These are phyloP conservation scores for Echiichthys vipera DNA, from an alignment of 2,797 vertebrate genomes.

Conservation along the genomic window DNA sequence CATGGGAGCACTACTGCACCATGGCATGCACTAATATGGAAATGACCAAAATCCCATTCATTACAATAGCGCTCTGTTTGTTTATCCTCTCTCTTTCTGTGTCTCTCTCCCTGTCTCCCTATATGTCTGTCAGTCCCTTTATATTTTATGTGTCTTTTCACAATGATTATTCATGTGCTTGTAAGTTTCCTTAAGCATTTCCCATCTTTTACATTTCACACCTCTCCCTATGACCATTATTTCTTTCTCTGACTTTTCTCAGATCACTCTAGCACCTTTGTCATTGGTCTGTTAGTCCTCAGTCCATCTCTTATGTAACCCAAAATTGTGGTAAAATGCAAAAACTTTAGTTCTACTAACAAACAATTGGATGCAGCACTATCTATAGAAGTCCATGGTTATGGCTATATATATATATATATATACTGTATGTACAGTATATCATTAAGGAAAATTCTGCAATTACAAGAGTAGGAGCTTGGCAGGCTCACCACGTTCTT, in stretches of 20 bases:
- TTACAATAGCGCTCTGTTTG: constrained; percentile 37
- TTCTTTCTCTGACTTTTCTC: constrained; percentile 23
- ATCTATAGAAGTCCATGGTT: neutral
- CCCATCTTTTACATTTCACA: constrained; percentile 22
- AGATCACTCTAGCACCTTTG: constrained; percentile 6
- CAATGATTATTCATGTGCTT: constrained; percentile 18
- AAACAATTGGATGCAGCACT: constrained; percentile 4
- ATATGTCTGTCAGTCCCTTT: neutral
- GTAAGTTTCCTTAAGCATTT: constrained; percentile 9
- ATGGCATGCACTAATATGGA: constrained; percentile 64
- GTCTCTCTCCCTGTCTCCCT: neutral
- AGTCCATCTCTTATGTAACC: constrained; percentile 14
- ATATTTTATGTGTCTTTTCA: constrained; percentile 1
- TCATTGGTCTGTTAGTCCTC: constrained; percentile 27
- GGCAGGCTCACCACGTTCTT: constrained; percentile 29
- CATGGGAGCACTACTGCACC: constrained; percentile 66
- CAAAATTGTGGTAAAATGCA: constrained; percentile 18
- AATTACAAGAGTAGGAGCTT: constrained; percentile 8
- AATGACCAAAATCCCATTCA: constrained; percentile 65
- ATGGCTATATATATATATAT: constrained; percentile 2
- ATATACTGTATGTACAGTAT: too few species aligned
- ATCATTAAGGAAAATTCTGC: constrained; percentile 9
- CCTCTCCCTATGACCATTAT: constrained; percentile 5
- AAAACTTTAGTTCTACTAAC: constrained; percentile 25
- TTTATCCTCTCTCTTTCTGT: neutral